Percentiles rank a stretch among this genome's conserved stretches.
Conservation (phyloP, 2,113 vertebrate genomes). For the Carettochelys insculpta region DNA sequence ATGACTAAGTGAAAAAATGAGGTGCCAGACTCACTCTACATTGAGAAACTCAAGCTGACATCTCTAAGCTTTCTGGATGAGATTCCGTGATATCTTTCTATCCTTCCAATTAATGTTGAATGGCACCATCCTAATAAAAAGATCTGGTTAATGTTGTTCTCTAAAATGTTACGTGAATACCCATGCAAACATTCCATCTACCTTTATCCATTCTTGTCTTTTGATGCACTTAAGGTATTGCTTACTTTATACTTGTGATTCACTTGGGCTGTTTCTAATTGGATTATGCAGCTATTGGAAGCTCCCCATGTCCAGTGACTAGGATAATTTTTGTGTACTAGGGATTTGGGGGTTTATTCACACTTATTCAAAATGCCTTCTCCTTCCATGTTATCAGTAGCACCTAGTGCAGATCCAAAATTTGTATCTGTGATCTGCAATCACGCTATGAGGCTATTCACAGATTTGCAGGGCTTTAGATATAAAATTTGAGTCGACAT, state of each 20-base stretch:
- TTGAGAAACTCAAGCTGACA: constrained; percentile 62
- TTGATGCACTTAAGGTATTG: constrained; percentile 31
- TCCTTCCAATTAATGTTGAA: constrained; percentile 63
- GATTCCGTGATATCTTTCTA: constrained; percentile 46
- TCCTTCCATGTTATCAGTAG: not conserved
- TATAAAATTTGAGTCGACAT: too few species aligned
- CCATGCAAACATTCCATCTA: constrained; percentile 40
- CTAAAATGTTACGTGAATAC: constrained; percentile 49
- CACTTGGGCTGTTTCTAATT: constrained; percentile 25
- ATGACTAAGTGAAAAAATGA: constrained; percentile 66
- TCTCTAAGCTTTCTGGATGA: constrained; percentile 57
- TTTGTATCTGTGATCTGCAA: too few species aligned
- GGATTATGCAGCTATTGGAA: not conserved
- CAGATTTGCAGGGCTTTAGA: too few species aligned
- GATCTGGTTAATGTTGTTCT: constrained; percentile 39
- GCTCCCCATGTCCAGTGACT: not conserved
- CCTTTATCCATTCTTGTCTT: not conserved
- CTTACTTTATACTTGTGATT: constrained; percentile 8
- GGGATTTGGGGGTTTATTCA: too few species aligned
- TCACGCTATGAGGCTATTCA: too few species aligned
- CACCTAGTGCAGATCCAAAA: not conserved
- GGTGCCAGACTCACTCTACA: constrained; percentile 64
- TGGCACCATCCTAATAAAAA: constrained; percentile 37
- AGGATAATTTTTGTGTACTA: not conserved
- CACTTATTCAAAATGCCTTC: not conserved